Base-by-base conservation (phyloP, 2,113 vertebrate species). In the Oxyruncus cristatus region DNA sequence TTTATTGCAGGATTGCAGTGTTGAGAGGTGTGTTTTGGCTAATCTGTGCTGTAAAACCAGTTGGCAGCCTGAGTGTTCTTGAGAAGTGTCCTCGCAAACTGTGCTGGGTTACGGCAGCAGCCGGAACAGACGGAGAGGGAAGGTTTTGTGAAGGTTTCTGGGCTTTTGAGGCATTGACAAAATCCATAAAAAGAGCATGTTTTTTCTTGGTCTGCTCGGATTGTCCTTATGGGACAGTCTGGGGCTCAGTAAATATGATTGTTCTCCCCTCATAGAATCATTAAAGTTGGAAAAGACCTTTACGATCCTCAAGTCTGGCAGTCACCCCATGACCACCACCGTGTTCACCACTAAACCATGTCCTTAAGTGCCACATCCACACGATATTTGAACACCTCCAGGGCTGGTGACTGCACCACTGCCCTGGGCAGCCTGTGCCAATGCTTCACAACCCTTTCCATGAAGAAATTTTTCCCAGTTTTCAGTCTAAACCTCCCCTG, bases 211-310 rank as follows among this genome's bases (percentile, higher is more conserved):
- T 79, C 65, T 5, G 1, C 8, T 62, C 15, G 33, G 39, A 6
- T 83, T 35, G 6, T 39, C 4, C 4, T 17, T 33, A 8, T 1
- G 4, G 73, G 71, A 4, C 24, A 35, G 0, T 12, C 24, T 85
- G 73, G 26, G 35, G 30, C 10, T 77, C 35, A 27, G 59, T 17
- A 37, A 27, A 10, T 19, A 15, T 15, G 33, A 3, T n/a, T 39
- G 0, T 23, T 89, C 46, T 68, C 33, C 24, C 67, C 28, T 75
- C 42, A 46, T 0, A 52, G 61, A n/a, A 30, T 30, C 44, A 20
- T 46, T 39, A 39, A 46, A n/a, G 24, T 2, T 65, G 32, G 50
- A 27, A 22, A 35, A 65, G 35, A 35, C 26, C 50, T 42, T 27
- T 22, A 3, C 10, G 42, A 16, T 23, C 70, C 15, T 33, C 18